Base-by-base conservation (phyloP, 2,113 vertebrate genomes). In the Pycnonotus jocosus region DNA sequence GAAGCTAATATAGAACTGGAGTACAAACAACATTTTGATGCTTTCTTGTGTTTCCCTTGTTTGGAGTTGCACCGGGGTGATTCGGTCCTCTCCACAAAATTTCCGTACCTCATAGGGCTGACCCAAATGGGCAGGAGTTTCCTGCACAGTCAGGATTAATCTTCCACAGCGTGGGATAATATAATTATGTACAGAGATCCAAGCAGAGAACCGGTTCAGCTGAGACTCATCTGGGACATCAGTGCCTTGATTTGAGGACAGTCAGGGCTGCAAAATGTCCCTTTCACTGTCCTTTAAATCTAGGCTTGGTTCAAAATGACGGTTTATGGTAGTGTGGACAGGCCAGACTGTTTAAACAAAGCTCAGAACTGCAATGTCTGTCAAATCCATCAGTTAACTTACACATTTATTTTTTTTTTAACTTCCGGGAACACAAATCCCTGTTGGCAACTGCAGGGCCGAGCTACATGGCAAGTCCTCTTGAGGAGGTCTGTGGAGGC, bases 121-220 rank as follows among this genome's bases (percentile, higher is more conserved):
- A 93, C 89, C 95, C 93, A 94, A 89, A 94, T 88, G 92, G 89
- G 87, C 71, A 91, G 91, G 90, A 94, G 94, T 93, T 97, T 97
- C 92, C 95, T 64, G 88, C 82, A 88, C 88, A 73, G 86, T 72
- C 82, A 84, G 84, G 83, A 86, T 94, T 93, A 95, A 89, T 88
- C 96, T 93, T 77, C 82, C 91, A 70, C 92, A 89, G 85, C 90
- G 84, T 81, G 62, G 65, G 92, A 87, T 78, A 85, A 91, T 77
- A 95, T 56, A 95, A 94, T 76, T 70, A 82, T 2, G 4, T 58
- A 57, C 64, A 81, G 90, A 92, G 76, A 93, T 60, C 51, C 64
- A 81, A 77, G 90, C 85, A 94, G 80, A 87, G 79, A 88, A 74
- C 3, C 7, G 42, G 48, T 92, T 85, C 89, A 86, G 65, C 89